Base-by-base conservation (phyloP, 2,113 vertebrate genomes). In the Hemibagrus wyckioides region DNA sequence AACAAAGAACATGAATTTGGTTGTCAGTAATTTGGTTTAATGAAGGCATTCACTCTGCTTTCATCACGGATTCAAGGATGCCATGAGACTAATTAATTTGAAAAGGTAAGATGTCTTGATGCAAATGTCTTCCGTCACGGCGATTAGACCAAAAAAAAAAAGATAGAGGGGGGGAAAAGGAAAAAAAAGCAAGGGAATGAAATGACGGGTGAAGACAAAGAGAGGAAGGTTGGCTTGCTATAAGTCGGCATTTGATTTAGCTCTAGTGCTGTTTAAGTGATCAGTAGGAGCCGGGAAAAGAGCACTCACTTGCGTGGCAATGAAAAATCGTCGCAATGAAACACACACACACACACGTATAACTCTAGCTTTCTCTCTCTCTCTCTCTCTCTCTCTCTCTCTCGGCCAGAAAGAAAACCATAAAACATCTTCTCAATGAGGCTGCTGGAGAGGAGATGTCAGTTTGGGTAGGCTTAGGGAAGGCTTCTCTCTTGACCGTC, bases 341-440 rank as follows among this genome's bases (percentile, higher is more conserved):
- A 80, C 6, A 2, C 54, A 14, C 33, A 39, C 15, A 56, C 57
- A 71, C 41, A 80, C 52, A 39, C 52, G 17, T 14, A 19, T 15
- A 50, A 48, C 44, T 48, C 44, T 7, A 48, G 44, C 52, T 82
- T 77, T 57, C 56, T 84, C 80, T 85, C 73, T 84, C 81, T 83
- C 69, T 86, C 67, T 79, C 19, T n/a, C 50, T 82, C 82, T 56
- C 54, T 84, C 80, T 85, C 73, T 84, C 75, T 84, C 69, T 87
- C 69, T 79, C 21, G 6, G 50, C 83, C 67, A 87, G 80, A 85
- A 83, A 85, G 69, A 82, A 76, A 5, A 85, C 83, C 69, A 86
- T 85, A 89, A 89, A 89, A 87, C 71, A 85, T 67, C 84, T 83
- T 77, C 86, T 87, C 84, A 89, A 86, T 87, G 89, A 85, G 86